These are phyloP conservation scores for Holothuria scabra DNA, from an alignment of 53 echinoderm and acorn worm genomes.

Conservation along the genomic window DNA sequence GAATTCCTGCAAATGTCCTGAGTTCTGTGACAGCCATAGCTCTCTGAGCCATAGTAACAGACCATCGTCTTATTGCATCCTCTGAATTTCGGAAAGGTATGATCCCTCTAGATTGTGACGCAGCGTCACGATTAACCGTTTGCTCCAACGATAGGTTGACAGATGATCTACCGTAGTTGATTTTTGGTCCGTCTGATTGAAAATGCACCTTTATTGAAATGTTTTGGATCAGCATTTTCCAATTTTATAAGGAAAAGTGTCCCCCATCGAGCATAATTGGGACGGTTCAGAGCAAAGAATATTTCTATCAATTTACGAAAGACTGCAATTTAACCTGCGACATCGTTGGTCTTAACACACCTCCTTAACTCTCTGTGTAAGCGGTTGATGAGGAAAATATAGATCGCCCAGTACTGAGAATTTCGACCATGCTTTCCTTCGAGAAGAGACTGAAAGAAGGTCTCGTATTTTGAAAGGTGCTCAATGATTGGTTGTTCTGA, in stretches of 20 bases:
- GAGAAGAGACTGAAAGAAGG: constrained; percentile 49
- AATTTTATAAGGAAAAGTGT: constrained; percentile 64
- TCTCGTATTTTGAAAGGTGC: constrained; percentile 59
- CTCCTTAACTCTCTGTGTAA: constrained; percentile 68
- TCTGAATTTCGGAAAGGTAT: constrained; percentile 53
- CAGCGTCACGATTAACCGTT: constrained; percentile 57
- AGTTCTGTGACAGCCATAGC: constrained; percentile 54
- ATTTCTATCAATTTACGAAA: constrained; percentile 58
- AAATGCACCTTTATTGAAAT: too few species aligned
- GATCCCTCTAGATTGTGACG: constrained; percentile 58
- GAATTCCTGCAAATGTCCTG: constrained; percentile 46
- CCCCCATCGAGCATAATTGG: constrained; percentile 80
- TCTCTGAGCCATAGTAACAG: background rate
- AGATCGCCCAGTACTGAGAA: constrained; percentile 60
- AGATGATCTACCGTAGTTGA: constrained; percentile 24
- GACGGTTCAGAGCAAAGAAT: constrained; percentile 71
- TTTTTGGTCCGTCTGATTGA: too few species aligned
- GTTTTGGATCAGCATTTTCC: background rate
- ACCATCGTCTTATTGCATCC: constrained; percentile 62
- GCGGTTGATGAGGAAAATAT: constrained; percentile 64
- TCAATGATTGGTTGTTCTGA: constrained; percentile 39
- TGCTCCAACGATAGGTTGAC: constrained; percentile 60
- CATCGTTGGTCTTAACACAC: constrained; percentile 71
- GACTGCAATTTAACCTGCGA: constrained; percentile 51
- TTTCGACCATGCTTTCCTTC: constrained; percentile 49